Conservation (phyloP, 2,888 invertebrate species). For the Athalia rosae region DNA sequence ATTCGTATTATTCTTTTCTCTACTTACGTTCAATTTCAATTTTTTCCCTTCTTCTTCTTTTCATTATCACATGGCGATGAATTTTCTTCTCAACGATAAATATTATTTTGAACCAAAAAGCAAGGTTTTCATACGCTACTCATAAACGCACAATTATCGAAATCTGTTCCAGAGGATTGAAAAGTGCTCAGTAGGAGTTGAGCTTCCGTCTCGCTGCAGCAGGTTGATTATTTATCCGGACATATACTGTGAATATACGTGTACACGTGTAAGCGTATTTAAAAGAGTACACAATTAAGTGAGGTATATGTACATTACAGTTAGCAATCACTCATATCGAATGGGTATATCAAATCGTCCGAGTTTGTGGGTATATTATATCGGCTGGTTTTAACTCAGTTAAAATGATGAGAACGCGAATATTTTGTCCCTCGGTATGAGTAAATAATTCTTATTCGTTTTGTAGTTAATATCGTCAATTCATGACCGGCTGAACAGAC, state of each 20-base stretch:
- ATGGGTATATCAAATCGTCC: conserved; percentile 9
- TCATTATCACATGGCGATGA: too few species aligned
- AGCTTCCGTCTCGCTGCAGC: too few species aligned
- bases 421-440: conserved; percentile 62
- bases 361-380: conserved; percentile 52
- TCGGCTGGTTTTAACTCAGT: conserved; percentile 68
- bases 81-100: too few species aligned
- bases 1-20: conserved; percentile 45
- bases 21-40: conserved; percentile 11
- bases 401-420: conserved; percentile 64
- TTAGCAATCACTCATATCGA: conserved; percentile 68
- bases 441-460: not conserved
- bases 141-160: too few species aligned
- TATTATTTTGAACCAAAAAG: too few species aligned
- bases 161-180: too few species aligned
- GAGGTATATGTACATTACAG: conserved; percentile 48
- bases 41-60: too few species aligned
- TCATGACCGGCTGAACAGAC: conserved; percentile 60
- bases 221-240: too few species aligned
- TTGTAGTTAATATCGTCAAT: conserved; percentile 61
- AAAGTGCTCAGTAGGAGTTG: too few species aligned
- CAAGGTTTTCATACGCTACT: too few species aligned
- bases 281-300: not conserved
- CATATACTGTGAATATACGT: too few species aligned
- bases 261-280: conserved; percentile 3